Conservation (phyloP, 2,797 vertebrate genomes). For the Mallotus villosus region DNA sequence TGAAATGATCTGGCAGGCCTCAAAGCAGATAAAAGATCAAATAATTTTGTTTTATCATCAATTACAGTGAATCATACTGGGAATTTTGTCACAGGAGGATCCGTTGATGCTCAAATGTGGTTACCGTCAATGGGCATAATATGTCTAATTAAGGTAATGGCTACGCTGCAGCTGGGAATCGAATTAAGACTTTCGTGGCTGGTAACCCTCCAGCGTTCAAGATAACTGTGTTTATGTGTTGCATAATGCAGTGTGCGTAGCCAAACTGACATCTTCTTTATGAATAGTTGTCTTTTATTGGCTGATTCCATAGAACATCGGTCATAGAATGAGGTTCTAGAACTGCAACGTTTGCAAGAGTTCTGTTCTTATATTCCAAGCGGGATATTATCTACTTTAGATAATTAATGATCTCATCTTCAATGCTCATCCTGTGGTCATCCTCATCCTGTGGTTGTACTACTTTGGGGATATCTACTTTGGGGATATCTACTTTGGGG, state of each 20-base stretch:
- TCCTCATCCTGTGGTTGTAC: too few relatives aligned
- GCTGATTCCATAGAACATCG: background rate
- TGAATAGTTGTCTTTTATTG: background rate
- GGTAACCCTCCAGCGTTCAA: background rate
- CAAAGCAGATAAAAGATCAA: constrained; percentile 40
- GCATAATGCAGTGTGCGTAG: background rate
- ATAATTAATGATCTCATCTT: background rate
- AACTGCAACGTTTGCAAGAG: background rate
- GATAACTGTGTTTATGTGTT: background rate
- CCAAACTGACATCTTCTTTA: constrained; percentile 14
- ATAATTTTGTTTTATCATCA: constrained; percentile 19
- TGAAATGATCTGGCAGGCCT: constrained; percentile 27
- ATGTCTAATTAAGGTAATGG: constrained; percentile 8
- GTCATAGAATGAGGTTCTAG: background rate
- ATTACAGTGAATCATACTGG: constrained; percentile 27
- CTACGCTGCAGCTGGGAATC: constrained; percentile 22
- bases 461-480: too few relatives aligned
- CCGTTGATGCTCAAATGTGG: background rate
- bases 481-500: too few relatives aligned
- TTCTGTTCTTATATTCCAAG: background rate
- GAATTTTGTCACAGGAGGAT: constrained; percentile 21
- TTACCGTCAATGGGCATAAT: background rate
- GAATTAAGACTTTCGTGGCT: background rate
- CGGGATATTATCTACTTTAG: background rate
- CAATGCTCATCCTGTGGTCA: background rate